Base-by-base conservation (phyloP, 2,797 vertebrate species). In the Argentina silus region DNA sequence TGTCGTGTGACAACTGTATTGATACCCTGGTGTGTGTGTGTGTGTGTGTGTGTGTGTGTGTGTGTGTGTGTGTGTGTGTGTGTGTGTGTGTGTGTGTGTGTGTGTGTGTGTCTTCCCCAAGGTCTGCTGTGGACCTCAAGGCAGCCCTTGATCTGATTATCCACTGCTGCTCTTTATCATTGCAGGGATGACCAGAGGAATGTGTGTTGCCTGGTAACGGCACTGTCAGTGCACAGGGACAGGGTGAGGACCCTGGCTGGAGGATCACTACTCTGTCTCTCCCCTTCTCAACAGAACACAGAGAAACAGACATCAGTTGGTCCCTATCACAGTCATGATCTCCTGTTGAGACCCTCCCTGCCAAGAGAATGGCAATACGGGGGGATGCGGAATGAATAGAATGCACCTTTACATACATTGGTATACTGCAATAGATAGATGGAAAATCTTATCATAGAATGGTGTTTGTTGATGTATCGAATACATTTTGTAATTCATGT, bases 201-300 rank as follows among this genome's bases (percentile, higher is more conserved):
- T 47, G 73, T 15, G 15, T 42, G 86, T 88, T 92, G 85, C 89
- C 83, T 83, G 81, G 89, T 81, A 88, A 90, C 86, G 21, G 78
- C 79, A 67, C 69, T 73, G 72, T 81, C 67, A 55, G 72, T 63
- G 56, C 76, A 73, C 66, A 72, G 70, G 75, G 79, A 70, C 27
- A 47, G 57, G 66, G 55, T 6, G 56, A 36, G 53, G 65, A 67
- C 63, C 9, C 27, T 14, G n/a, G 50, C n/a, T n/a, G 64, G 48
- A 70, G 21, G 53, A 70, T 51, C 53, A 60, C 60, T 62, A 44
- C 17, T 42, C 42, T 27, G 15, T 65, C 47, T 42, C 43, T 42
- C 6, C 45, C 42, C 53, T 10, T 56, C 66, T 19, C 47, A n/a
- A 47, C 63, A 43, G 60, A 12, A 3, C 57, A 53, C 27, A 15